These are phyloP conservation scores for Butorides virescens DNA, from an alignment of 2,113 vertebrate genomes.

Conservation along the genomic window DNA sequence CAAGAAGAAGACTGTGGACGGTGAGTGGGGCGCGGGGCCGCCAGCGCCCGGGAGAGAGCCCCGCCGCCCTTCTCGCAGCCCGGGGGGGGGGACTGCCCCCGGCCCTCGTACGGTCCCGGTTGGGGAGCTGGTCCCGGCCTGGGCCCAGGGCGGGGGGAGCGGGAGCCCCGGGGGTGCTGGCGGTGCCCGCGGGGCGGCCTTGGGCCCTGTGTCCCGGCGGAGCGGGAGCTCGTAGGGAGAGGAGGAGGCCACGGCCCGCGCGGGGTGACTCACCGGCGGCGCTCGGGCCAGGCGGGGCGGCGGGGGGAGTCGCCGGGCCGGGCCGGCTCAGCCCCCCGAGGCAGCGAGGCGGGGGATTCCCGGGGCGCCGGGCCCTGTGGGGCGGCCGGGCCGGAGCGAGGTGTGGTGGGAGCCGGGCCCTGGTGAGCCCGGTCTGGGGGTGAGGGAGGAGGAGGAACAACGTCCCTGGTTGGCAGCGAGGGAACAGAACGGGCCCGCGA, in stretches of 20 bases:
- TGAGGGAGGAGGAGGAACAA: not conserved
- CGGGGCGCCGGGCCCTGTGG: not conserved
- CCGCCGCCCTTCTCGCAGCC: not conserved
- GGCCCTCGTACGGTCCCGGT: not conserved
- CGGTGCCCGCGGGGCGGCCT: not conserved
- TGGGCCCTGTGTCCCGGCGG: not conserved
- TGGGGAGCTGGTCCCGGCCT: not conserved
- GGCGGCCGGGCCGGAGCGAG: not conserved
- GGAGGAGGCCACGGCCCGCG: not conserved
- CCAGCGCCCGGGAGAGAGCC: too few species aligned
- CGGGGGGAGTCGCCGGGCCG: not conserved
- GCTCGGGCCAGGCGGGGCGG: not conserved
- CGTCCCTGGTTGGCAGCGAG: too few species aligned
- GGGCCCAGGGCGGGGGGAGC: not conserved
- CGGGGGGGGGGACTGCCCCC: not conserved
- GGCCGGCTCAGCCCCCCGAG: not conserved
- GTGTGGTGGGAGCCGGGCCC: not conserved
- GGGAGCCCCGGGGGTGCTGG: not conserved
- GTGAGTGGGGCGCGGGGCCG: conserved; percentile 73
- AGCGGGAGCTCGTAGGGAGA: not conserved
- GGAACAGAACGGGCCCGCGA: not conserved
- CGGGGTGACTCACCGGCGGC: not conserved
- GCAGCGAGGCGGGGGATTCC: not conserved
- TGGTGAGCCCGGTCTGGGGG: not conserved
- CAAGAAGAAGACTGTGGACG: conserved; percentile 96